A percentile compares a stretch with the other conserved stretches of the same genome.
These are phyloP conservation scores for Diacarnus erythraeanus DNA, from an alignment of 37 sponge, comb jelly and placozoan species.

Conservation along the genomic window DNA sequence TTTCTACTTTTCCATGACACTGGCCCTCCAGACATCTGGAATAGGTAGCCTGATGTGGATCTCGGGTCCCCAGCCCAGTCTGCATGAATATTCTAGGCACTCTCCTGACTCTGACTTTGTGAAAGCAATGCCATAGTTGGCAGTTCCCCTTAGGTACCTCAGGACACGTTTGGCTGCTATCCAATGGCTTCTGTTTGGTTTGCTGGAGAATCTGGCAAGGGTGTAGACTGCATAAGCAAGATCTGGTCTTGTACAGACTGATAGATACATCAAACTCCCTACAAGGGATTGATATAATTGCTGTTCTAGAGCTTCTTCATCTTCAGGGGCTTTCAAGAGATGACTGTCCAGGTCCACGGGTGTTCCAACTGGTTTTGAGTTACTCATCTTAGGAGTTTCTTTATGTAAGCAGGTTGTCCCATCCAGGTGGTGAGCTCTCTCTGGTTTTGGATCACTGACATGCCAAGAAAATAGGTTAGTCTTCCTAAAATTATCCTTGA, in stretches of 20 bases:
- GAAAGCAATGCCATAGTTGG: slow-evolving; percentile 17
- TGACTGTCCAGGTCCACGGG: slow-evolving; percentile 15
- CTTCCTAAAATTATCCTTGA: slow-evolving; percentile 55
- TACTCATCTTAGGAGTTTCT: slow-evolving; percentile 29
- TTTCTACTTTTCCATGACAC: too few species aligned
- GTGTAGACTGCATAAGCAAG: too few species aligned
- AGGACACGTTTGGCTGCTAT: slow-evolving; percentile 26
- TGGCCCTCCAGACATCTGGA: not conserved
- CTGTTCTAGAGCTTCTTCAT: slow-evolving; percentile 6
- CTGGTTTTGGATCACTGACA: slow-evolving; percentile 30
- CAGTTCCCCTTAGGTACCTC: slow-evolving; percentile 44
- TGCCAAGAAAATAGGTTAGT: slow-evolving; percentile 33
- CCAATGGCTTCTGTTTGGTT: slow-evolving; percentile 30
- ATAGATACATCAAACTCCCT: slow-evolving; percentile 37
- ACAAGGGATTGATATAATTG: slow-evolving; percentile 27
- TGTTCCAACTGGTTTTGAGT: slow-evolving; percentile 25
- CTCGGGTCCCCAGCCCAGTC: slow-evolving; percentile 50
- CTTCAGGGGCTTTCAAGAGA: slow-evolving; percentile 27
- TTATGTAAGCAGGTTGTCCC: slow-evolving; percentile 36
- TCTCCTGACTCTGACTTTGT: slow-evolving; percentile 2
- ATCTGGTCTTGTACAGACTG: slow-evolving; percentile 41
- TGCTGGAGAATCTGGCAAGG: too few species aligned
- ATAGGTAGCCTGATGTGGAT: slow-evolving; percentile 40
- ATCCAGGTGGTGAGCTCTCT: slow-evolving; percentile 16
- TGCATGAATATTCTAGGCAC: slow-evolving; percentile 3